These are phyloP conservation scores for Cisticola juncidis DNA, from an alignment of 2,113 vertebrate genomes.

Conservation along the genomic window DNA sequence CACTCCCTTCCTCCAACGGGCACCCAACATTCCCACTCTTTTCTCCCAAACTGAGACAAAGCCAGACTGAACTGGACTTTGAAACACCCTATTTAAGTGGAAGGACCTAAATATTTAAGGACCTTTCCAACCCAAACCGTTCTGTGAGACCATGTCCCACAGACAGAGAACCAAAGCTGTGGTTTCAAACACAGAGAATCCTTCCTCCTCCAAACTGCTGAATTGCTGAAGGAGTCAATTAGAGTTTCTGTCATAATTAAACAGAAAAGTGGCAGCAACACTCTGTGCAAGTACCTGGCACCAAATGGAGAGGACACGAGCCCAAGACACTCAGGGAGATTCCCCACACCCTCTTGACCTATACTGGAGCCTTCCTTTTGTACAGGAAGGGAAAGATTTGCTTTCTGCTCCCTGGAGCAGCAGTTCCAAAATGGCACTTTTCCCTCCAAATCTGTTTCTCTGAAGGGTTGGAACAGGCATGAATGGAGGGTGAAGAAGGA, in stretches of 20 bases:
- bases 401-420: background rate
- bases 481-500: background rate
- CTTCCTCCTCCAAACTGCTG: background rate
- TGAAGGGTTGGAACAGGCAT: background rate
- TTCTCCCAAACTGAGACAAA: background rate
- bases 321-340: background rate
- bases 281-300: background rate
- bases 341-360: background rate
- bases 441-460: background rate
- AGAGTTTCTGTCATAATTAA: constrained; percentile 26
- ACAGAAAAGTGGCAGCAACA: background rate
- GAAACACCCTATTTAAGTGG: too few species aligned
- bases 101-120: background rate
- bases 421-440: background rate
- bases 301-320: background rate
- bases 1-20: background rate
- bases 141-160: rapidly evolving
- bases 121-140: background rate
- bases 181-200: background rate
- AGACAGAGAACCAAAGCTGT: background rate
- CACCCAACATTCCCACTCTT: background rate
- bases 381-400: background rate
- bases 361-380: background rate
- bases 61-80: background rate
- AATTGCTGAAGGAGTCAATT: background rate